A percentile compares a stretch with the other conserved stretches of the same genome.
phyloP scores from a whole-genome alignment of 2,888 invertebrate genomes.

The Hydropsyche betteni region DNA sequence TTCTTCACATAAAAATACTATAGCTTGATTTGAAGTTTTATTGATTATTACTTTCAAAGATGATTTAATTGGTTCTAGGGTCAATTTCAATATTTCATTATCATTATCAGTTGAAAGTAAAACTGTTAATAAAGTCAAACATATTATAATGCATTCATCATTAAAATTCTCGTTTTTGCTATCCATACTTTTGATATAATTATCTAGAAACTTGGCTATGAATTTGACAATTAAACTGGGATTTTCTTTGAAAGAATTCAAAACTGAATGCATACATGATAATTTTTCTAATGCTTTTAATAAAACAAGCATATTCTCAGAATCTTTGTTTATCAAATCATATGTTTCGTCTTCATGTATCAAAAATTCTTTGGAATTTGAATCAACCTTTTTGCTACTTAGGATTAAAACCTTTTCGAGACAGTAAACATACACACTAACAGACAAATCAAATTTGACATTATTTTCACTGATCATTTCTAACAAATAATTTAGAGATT shows the following conservation, averaged over 20 bases:
- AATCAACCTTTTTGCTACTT: constrained; percentile 54
- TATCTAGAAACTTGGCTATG: constrained; percentile 60
- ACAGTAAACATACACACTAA: constrained; percentile 57
- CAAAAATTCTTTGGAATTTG: constrained; percentile 57
- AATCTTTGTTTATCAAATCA: constrained; percentile 53
- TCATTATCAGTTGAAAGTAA: constrained; percentile 57
- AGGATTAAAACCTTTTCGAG: constrained; percentile 58
- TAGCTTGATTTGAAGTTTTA: constrained; percentile 54
- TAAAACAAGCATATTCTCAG: constrained; percentile 60
- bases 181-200: constrained; percentile 50
- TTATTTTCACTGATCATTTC: constrained; percentile 56
- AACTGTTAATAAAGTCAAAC: constrained; percentile 61
- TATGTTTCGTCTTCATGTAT: constrained; percentile 58
- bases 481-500: constrained; percentile 56
- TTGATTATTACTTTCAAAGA: constrained; percentile 53
- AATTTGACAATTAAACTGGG: constrained; percentile 63
- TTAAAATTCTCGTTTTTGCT: constrained; percentile 53
- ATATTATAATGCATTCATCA: constrained; percentile 62
- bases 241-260: constrained; percentile 60
- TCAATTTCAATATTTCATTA: constrained; percentile 53
- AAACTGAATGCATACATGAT: constrained; percentile 61
- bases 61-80: constrained; percentile 56
- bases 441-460: constrained; percentile 54
- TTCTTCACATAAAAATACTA: constrained; percentile 53
- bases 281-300: constrained; percentile 66